Conservation (phyloP, 2,888 invertebrate genomes). For the Xestia rhomboidea region DNA sequence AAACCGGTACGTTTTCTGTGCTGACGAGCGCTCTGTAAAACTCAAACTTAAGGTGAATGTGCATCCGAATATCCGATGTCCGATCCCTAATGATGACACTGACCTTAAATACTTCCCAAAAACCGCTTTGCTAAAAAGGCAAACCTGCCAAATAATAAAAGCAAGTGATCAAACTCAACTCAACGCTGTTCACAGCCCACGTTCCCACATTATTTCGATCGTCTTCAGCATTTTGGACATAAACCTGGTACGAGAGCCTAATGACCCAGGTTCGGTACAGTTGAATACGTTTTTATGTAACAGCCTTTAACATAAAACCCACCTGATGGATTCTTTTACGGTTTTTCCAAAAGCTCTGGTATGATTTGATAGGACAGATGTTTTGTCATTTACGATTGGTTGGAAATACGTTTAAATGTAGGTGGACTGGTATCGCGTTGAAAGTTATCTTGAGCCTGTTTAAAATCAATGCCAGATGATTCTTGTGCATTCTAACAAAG, state of each 20-base stretch:
- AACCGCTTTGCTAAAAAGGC: conserved; percentile 2
- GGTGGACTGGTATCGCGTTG: background rate
- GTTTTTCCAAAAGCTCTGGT: conserved; percentile 37
- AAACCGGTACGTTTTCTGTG: too few relatives aligned
- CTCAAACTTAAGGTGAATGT: too few relatives aligned
- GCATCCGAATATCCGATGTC: background rate
- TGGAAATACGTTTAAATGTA: conserved; percentile 6
- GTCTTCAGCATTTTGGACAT: conserved; percentile 49
- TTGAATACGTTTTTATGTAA: conserved; percentile 59
- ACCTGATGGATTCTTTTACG: conserved; percentile 60
- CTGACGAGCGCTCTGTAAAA: too few relatives aligned
- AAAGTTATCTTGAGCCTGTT: background rate
- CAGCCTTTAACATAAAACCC: conserved; percentile 55
- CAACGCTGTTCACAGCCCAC: conserved; percentile 34
- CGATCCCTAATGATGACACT: background rate
- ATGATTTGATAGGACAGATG: conserved; percentile 51
- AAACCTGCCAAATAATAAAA: conserved; percentile 29
- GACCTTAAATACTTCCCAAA: background rate
- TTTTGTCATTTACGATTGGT: conserved; percentile 35
- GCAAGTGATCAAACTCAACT: conserved; percentile 35
- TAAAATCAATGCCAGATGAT: background rate
- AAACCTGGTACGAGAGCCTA: conserved; percentile 53
- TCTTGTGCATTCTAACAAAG: background rate
- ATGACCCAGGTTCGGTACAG: conserved; percentile 54
- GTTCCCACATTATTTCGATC: conserved; percentile 56